Evolutionary conservation across 1,140 invertebrate species (phyloP), one percentile per base, ranked within the genome.

Genomic region (Drosophila rhopaloa): DNA sequence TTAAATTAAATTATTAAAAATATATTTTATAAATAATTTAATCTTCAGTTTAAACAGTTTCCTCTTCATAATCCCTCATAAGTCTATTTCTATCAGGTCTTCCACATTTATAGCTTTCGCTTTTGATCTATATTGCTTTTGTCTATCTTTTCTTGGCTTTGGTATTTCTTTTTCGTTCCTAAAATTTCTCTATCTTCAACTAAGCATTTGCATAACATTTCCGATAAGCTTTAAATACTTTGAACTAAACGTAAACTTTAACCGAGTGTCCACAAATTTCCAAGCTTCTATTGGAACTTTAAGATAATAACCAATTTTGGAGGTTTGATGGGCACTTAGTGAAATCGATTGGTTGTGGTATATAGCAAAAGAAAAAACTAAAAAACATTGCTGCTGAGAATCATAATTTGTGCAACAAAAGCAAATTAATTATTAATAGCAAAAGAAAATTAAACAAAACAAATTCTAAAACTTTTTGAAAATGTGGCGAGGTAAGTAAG

Each of bases 401-500:
- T 47, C 63, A 68, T 56, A 37, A 35, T 55, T 76, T 65, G 46
- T 71, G 68, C 74, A 75, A 76, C 71, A 51, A 76, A 65, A n/a
- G 24, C 38, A 62, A 66, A 66, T 76, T 65, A 71, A 56, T 70
- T 61, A 58, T 58, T 59, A 68, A 60, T 62, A 59, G 72, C 14
- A 73, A 56, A 55, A 43, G 24, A 44, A 24, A 54, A 54, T 62
- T 29, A 68, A 61, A 55, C 37, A 24, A 75, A 65, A 46, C 48
- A 55, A 72, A 57, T 72, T 72, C 58, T 32, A 60, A 72, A 86
- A 62, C 35, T 54, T 79, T 62, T 76, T 79, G 43, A 72, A 74
- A 63, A 61, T 66, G 60, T 76, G 84, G 79, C 80, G 84, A 88
- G 84, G 84, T 88, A 88, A 88, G 85, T 88, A 89, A 83, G 80